These are phyloP conservation scores for Chrysochloris asiatica DNA, from an alignment of 2,113 vertebrate species.

Conservation along the genomic window DNA sequence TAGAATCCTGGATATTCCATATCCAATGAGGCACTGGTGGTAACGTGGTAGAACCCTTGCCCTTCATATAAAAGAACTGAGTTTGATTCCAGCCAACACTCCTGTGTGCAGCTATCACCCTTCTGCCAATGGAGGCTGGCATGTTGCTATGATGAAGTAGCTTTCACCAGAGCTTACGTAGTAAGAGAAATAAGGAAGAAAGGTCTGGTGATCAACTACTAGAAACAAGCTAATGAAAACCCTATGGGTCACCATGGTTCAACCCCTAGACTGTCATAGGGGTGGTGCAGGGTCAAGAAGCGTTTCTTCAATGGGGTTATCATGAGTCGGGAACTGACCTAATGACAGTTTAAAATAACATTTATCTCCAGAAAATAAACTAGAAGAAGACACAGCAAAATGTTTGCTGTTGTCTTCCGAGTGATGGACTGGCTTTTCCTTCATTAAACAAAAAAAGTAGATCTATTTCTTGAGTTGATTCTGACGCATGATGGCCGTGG, in stretches of 20 bases:
- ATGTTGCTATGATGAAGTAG: neutral
- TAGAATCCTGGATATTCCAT: no score
- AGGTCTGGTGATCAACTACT: neutral
- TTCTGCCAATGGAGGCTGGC: neutral
- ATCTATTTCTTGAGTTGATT: neutral
- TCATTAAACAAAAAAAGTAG: neutral
- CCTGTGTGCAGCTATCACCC: neutral
- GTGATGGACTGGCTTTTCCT: neutral
- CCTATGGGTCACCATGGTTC: neutral
- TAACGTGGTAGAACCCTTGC: neutral
- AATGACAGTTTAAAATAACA: neutral
- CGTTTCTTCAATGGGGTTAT: neutral
- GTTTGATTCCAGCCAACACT: neutral
- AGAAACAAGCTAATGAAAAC: neutral
- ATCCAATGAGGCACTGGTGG: neutral
- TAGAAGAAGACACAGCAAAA: neutral
- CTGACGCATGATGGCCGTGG: neutral
- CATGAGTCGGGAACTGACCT: neutral
- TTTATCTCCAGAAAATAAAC: neutral
- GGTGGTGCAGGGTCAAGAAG: neutral
- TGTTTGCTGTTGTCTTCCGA: neutral
- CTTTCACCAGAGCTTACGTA: neutral
- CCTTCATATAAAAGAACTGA: neutral
- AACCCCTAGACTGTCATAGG: neutral
- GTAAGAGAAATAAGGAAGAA: neutral